A percentile compares a stretch with the other conserved stretches of the same genome.
These are phyloP conservation scores for Solenodon paradoxus DNA, from an alignment of 2,113 vertebrate genomes.

Conservation along the genomic window DNA sequence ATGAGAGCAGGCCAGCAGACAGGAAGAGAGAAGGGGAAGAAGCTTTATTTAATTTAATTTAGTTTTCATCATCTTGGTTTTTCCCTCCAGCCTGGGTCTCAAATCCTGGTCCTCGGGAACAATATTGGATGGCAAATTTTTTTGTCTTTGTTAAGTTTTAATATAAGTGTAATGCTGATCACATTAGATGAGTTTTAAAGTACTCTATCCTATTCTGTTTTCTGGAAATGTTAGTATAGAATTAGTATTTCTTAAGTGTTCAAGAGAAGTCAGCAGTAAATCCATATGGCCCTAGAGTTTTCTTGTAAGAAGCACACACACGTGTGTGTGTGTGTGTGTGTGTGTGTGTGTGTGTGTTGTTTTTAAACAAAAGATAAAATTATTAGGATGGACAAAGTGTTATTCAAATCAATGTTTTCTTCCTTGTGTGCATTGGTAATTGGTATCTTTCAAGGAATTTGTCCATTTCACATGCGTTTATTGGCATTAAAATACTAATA, in stretches of 20 bases:
- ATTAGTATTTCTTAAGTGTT: not conserved
- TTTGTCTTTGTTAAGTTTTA: not conserved
- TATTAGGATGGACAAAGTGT: not conserved
- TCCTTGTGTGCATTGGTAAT: not conserved
- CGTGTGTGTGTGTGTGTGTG: not conserved
- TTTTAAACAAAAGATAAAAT: conserved; percentile 12
- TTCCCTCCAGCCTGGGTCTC: too few species aligned
- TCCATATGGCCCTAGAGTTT: not conserved
- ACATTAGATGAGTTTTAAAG: not conserved
- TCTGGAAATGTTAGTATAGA: not conserved
- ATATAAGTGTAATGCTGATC: not conserved
- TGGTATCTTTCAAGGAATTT: too few species aligned
- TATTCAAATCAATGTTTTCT: not conserved
- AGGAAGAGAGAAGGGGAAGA: too few species aligned
- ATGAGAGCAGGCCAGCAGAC: too few species aligned
- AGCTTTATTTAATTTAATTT: too few species aligned
- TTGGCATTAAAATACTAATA: not conserved
- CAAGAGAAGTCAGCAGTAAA: not conserved
- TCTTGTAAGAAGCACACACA: not conserved
- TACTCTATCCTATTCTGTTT: not conserved
- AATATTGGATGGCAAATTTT: not conserved
- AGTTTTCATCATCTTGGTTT: too few species aligned
- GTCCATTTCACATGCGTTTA: not conserved
- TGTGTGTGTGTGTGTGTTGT: not conserved
- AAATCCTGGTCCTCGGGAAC: too few species aligned